Base-by-base conservation (phyloP, 1,140 invertebrate species). In the Bombus confusus region DNA sequence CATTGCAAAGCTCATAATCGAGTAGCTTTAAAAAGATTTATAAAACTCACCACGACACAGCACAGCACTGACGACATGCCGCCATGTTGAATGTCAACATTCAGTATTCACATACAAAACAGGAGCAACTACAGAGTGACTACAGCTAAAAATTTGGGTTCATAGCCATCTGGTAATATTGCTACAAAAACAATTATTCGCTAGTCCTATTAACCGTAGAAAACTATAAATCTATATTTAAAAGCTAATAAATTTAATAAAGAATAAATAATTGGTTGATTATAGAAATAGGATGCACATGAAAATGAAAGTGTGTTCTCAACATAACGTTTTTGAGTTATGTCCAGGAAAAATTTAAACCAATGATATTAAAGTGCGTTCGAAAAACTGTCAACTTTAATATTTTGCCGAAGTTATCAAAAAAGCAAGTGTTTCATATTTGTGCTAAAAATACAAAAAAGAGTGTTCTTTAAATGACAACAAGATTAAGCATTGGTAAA, bases 11-110 rank as follows among this genome's bases (percentile, higher is more conserved):
- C 85, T 89, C 88, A 88, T 86, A 90, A 90, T 88, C 59, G n/a
- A 91, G 85, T n/a, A 74, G 88, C 80, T 69, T 76, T 88, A 90
- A 64, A 86, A 90, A 83, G 71, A 85, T 91, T 93, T 85, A 86
- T 77, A 92, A 94, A 93, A 96, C 96, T 96, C 95, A 98, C 97
- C 97, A 97, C 97, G 97, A 97, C 97, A 97, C 97, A 98, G 97
- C 97, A 98, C 97, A 97, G 97, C 97, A 98, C 97, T 98, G 97
- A 98, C 97, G 97, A 98, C 97, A 98, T 97, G 97, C 97, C 97
- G 97, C 97, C 98, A 98, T 98, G 97, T 98, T 98, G 97, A 96
- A 96, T 96, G 96, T 96, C 96, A 96, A 96, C 95, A 96, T 95
- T 94, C 92, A 88, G 93, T 80, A 85, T 91, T 91, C 86, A 76